Base-by-base conservation (phyloP, 2,888 invertebrate genomes). In the Drosophila barbarae region DNA sequence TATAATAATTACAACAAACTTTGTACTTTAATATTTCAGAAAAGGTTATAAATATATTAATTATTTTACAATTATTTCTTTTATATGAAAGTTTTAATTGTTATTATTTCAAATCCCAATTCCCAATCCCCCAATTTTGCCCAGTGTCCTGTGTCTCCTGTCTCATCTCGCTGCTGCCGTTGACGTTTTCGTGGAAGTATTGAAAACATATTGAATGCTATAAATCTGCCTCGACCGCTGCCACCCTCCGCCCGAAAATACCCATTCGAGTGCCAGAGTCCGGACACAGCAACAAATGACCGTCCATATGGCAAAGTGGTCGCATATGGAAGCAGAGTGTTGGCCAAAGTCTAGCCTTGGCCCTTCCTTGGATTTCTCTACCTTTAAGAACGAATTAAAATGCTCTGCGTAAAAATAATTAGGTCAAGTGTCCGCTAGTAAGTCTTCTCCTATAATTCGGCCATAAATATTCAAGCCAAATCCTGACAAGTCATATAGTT, bases 151-250 rank as follows among this genome's bases (percentile, higher is more conserved):
- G 12, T 36, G 50, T 61, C 36, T 47, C 7, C 13, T 26, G 35
- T 39, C 30, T 35, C 49, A 28, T 9, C 42, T 52, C 53, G 53
- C 53, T 56, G 59, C 52, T 67, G 67, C 41, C 68, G 55, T 55
- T 75, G 72, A 75, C 75, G 50, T 59, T 72, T 70, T 64, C 76
- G 75, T 76, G 75, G 57, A 77, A 75, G 70, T 75, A 77, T 76
- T 77, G 75, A 72, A 66, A 77, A 77, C 77, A 76, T 76, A 80
- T 78, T 80, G 78, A 77, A 75, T 69, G 75, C 73, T 61, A 78
- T 78, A 78, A 77, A 78, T 78, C 77, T 74, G 71, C 55, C 36
- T 26, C 70, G 61, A 41, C 39, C 39, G 13, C 21, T 2, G 1
- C 34, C 23, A 23, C 23, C 23, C 23, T 13, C 18, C n/a, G 26